Percentiles rank a stretch among this genome's conserved stretches.
Conservation (phyloP, 2,113 vertebrate species). For the Stictonetta naevosa region DNA sequence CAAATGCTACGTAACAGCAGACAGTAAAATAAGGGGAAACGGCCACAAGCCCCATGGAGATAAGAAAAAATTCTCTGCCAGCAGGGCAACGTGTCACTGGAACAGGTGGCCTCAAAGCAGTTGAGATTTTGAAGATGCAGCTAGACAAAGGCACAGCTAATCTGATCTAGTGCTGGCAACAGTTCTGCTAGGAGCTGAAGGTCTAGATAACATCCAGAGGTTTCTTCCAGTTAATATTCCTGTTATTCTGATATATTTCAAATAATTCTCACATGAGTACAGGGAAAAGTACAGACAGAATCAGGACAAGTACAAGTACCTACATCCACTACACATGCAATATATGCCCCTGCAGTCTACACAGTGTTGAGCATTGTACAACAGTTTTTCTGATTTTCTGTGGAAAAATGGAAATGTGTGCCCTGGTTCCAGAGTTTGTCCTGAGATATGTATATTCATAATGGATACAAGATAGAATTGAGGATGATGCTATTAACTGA, state of each 20-base stretch:
- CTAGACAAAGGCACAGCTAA: background rate
- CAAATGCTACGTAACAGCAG: background rate
- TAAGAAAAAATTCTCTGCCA: background rate
- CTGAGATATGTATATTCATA: background rate
- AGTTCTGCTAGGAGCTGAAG: background rate
- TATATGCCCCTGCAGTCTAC: background rate
- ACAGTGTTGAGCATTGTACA: background rate
- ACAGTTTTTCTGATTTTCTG: background rate
- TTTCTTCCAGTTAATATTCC: background rate
- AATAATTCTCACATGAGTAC: background rate
- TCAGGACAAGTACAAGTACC: background rate
- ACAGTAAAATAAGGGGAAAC: background rate
- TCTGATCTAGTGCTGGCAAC: background rate
- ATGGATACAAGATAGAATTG: background rate
- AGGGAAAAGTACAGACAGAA: background rate
- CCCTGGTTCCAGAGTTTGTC: background rate
- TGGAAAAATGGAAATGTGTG: background rate
- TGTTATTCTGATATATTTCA: background rate
- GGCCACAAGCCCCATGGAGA: background rate
- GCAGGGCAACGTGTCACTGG: background rate
- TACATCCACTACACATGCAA: background rate
- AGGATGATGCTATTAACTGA: background rate
- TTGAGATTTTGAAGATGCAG: background rate
- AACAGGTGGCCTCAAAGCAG: background rate
- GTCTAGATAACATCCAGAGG: background rate